phyloP scores from a whole-genome alignment of 2,888 invertebrate species.

The Acleris laterana region DNA sequence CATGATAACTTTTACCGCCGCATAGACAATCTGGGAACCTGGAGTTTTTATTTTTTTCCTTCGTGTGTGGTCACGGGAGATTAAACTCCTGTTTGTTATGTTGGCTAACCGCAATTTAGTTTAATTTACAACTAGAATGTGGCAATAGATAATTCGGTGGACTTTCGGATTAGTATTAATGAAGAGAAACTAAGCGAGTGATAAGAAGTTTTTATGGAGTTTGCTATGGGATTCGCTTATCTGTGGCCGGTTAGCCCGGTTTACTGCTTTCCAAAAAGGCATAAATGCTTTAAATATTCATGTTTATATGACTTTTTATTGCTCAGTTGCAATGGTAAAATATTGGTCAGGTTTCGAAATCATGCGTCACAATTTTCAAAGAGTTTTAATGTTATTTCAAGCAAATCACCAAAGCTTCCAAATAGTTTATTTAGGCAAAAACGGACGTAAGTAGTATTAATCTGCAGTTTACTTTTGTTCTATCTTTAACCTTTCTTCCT shows the following conservation, averaged over 20 bases:
- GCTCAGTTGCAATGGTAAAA: background rate
- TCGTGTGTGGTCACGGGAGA: constrained; percentile 65
- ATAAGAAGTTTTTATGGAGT: constrained; percentile 47
- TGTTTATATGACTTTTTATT: background rate
- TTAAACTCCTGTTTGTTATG: constrained; percentile 27
- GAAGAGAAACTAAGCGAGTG: constrained; percentile 52
- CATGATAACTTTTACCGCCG: background rate
- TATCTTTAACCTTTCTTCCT: no score
- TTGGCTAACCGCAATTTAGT: constrained; percentile 58
- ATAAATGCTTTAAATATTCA: background rate
- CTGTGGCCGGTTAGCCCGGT: constrained; percentile 29
- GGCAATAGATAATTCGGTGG: constrained; percentile 57
- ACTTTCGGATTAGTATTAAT: constrained; percentile 62
- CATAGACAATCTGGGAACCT: background rate
- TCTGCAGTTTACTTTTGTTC: no score
- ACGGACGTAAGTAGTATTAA: no score
- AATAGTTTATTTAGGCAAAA: no score
- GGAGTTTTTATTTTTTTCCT: constrained; percentile 42
- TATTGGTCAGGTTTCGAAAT: constrained; percentile 5
- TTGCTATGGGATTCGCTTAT: constrained; percentile 47
- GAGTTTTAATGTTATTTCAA: no score
- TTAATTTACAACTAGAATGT: constrained; percentile 63
- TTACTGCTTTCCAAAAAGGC: constrained; percentile 1
- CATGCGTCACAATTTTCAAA: background rate
- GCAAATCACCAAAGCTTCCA: no score